Evolutionary conservation across 2,797 vertebrate genomes (phyloP), one percentile per base, ranked within the genome.

Genomic region (Carapus acus): DNA sequence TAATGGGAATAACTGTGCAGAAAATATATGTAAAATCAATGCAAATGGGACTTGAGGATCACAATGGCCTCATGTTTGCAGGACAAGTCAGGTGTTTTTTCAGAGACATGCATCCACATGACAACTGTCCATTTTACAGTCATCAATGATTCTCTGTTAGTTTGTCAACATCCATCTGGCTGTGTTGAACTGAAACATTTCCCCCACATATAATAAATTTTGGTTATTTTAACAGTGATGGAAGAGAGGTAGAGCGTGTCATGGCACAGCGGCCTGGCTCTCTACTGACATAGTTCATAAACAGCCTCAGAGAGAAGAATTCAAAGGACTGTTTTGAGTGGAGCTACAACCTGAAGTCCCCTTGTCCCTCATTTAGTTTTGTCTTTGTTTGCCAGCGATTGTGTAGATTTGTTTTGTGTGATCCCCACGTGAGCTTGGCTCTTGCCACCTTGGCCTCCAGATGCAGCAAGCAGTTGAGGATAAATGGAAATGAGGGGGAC

Each of bases 401-500:
- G 49, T 48, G 72, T 57, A 43, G 57, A 63, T 60, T 49, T 38
- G 52, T 42, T 52, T 43, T 24, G 38, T 69, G 44, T 14, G 50
- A 41, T 42, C 44, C 67, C 51, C 62, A 51, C 59, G 52, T 61
- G 8, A 69, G 61, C 67, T 75, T 77, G 79, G 81, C 76, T 69
- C 58, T 34, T 69, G n/a, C 48, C 58, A 33, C 68, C 74, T 71
- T 80, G 78, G 82, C 71, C 80, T 54, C 60, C 64, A 74, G 69
- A 82, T 72, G 66, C 59, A 36, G 66, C 36, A 23, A 56, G 8
- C 57, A 55, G 75, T 62, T 20, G 49, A 69, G 61, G 74, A 76
- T 74, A 80, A 81, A 82, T 70, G 66, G 65, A 68, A 74, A 56
- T 11, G 19, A 54, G 66, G 52, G 61, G 45, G 65, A 75, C 48